phyloP scores from a whole-genome alignment of 2,888 invertebrate species.

The Polydrusus tereticollis region DNA sequence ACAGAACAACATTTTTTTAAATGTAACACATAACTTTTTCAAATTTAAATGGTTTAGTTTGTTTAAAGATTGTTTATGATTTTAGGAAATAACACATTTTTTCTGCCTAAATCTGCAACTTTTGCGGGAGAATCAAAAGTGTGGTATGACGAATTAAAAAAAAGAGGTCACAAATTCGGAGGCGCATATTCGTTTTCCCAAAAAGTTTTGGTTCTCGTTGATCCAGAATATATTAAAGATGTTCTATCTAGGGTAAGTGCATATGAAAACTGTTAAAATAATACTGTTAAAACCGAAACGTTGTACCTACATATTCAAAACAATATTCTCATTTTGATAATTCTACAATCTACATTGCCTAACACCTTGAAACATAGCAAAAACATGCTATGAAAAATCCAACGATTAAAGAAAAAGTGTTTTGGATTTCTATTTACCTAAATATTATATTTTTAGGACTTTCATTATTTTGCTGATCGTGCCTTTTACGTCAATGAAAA shows the following conservation, averaged over 20 bases:
- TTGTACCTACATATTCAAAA: too few species aligned
- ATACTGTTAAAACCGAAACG: too few species aligned
- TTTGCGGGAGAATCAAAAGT: conserved; percentile 30
- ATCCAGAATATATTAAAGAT: conserved; percentile 56
- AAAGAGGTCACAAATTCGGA: conserved; percentile 49
- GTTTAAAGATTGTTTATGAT: not conserved
- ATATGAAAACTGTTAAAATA: too few species aligned
- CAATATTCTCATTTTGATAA: too few species aligned
- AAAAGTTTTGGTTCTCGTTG: conserved; percentile 55
- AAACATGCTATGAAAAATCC: too few species aligned
- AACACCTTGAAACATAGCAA: too few species aligned
- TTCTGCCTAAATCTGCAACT: conserved; percentile 2
- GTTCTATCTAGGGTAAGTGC: conserved; percentile 44
- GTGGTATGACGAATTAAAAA: conserved; percentile 53
- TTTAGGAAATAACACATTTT: conserved; percentile 28
- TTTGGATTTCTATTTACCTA: too few species aligned
- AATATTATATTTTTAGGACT: conserved; percentile 47
- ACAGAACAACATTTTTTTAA: too few species aligned
- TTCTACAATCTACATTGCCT: too few species aligned
- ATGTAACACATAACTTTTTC: too few species aligned
- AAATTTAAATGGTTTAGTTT: not conserved
- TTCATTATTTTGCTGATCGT: conserved; percentile 54
- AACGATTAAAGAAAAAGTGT: too few species aligned
- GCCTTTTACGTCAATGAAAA: conserved; percentile 59
- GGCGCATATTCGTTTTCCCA: conserved; percentile 50